Evolutionary conservation across 2,797 vertebrate genomes (phyloP).

Genomic region (Decapterus maruadsi): DNA sequence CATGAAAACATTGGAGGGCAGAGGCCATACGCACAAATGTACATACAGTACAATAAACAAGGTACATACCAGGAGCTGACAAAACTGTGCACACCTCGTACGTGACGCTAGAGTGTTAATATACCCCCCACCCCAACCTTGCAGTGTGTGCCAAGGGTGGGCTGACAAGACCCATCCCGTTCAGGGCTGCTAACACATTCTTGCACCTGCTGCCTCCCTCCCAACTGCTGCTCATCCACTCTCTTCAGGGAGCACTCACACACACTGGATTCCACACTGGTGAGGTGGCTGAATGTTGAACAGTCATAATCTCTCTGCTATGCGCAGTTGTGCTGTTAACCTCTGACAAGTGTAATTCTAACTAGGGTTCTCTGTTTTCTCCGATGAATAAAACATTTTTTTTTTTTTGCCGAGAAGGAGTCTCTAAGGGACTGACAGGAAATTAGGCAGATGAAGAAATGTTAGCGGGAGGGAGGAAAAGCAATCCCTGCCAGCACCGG

Average conservation of each 20-base stretch:
- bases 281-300: conserved; percentile 74
- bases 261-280: conserved; percentile 72
- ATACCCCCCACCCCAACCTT: conserved; percentile 25
- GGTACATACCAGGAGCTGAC: conserved; percentile 31
- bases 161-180: conserved; percentile 73
- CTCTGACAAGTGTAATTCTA: conserved; percentile 77
- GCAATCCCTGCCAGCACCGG: conserved; percentile 30
- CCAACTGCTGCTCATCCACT: conserved; percentile 63
- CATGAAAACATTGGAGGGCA: conserved; percentile 32
- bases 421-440: conserved; percentile 56
- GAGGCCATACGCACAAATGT: conserved; percentile 40
- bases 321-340: conserved; percentile 75
- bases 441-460: conserved; percentile 68
- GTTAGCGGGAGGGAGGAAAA: conserved; percentile 2
- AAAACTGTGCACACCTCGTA: conserved; percentile 40
- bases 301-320: conserved; percentile 72
- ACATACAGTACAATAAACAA: conserved; percentile 9
- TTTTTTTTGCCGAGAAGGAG: conserved; percentile 47
- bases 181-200: conserved; percentile 75
- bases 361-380: conserved; percentile 63
- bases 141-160: conserved; percentile 66
- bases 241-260: conserved; percentile 57
- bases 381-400: conserved; percentile 71
- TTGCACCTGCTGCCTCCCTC: conserved; percentile 80
- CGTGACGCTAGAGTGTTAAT: conserved; percentile 19